Percentiles rank a stretch among this genome's conserved stretches.
Conservation (phyloP, 2,113 vertebrate species). For the Cichladusa arquata region DNA sequence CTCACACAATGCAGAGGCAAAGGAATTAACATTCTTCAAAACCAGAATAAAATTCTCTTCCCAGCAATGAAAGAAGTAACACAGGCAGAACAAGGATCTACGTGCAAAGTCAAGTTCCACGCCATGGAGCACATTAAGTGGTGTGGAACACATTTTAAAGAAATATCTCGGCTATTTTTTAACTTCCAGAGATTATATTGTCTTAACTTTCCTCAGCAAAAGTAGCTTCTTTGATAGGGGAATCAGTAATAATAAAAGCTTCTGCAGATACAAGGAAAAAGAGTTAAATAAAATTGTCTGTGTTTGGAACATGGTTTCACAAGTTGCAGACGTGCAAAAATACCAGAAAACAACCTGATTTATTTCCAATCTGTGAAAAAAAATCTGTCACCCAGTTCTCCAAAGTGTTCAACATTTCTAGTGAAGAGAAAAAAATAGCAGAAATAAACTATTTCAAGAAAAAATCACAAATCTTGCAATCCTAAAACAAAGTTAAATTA, state of each 20-base stretch:
- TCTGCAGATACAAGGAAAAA: background rate
- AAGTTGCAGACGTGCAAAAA: background rate
- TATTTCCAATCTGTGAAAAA: conserved; percentile 82
- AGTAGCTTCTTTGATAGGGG: background rate
- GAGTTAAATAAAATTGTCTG: background rate
- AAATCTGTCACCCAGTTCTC: conserved; percentile 83
- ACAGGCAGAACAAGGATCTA: background rate
- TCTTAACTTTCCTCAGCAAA: background rate
- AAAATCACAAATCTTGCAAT: background rate
- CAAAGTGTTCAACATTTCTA: conserved; percentile 81
- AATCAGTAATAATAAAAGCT: background rate
- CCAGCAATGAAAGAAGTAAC: background rate
- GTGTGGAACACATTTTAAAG: background rate
- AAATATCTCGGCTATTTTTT: background rate
- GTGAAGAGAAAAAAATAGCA: background rate
- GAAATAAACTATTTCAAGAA: background rate
- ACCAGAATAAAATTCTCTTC: background rate
- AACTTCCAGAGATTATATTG: background rate
- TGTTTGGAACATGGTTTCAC: background rate
- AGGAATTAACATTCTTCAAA: background rate
- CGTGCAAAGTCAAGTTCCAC: background rate
- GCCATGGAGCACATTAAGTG: background rate
- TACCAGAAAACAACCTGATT: conserved; percentile 64
- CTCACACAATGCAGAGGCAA: background rate
- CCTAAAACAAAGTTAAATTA: background rate